Conservation (phyloP, 2,797 vertebrate species). For the Triplophysa bombifrons region DNA sequence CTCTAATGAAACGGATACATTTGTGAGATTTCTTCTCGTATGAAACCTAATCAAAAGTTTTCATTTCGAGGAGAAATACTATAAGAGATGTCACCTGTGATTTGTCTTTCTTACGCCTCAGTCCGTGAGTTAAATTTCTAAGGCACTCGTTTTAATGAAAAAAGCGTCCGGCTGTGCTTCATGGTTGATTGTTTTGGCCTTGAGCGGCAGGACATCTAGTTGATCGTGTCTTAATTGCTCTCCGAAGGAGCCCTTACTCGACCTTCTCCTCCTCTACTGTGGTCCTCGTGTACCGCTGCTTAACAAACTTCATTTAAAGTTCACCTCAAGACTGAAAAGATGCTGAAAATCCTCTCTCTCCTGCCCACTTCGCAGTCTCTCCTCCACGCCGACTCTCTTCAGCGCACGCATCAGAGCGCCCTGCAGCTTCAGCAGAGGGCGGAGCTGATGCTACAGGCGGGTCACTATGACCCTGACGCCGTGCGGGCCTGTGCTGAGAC, state of each 20-base stretch:
- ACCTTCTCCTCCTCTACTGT: background rate
- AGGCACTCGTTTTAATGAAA: constrained; percentile 17
- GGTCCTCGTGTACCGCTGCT: background rate
- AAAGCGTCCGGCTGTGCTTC: constrained; percentile 10
- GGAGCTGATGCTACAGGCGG: constrained; percentile 89
- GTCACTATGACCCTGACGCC: constrained; percentile 92
- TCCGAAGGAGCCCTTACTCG: background rate
- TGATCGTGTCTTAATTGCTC: constrained; percentile 35
- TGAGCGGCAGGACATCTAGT: constrained; percentile 29
- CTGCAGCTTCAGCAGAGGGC: constrained; percentile 98
- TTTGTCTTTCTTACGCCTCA: no score
- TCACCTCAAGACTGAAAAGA: background rate
- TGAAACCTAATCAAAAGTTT: no score
- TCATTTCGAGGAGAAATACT: no score
- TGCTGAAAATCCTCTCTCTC: background rate
- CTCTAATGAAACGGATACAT: no score
- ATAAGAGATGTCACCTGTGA: no score
- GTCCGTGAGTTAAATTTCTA: background rate
- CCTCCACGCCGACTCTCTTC: constrained; percentile 95
- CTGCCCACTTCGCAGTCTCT: constrained; percentile 80
- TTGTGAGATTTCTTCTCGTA: no score
- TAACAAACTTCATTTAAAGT: constrained; percentile 5
- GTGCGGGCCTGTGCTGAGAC: constrained; percentile 94
- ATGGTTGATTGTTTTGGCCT: constrained; percentile 31
- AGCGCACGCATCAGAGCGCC: constrained; percentile 98